Base-by-base conservation (phyloP, 2,888 invertebrate species). In the Magallana nippona region DNA sequence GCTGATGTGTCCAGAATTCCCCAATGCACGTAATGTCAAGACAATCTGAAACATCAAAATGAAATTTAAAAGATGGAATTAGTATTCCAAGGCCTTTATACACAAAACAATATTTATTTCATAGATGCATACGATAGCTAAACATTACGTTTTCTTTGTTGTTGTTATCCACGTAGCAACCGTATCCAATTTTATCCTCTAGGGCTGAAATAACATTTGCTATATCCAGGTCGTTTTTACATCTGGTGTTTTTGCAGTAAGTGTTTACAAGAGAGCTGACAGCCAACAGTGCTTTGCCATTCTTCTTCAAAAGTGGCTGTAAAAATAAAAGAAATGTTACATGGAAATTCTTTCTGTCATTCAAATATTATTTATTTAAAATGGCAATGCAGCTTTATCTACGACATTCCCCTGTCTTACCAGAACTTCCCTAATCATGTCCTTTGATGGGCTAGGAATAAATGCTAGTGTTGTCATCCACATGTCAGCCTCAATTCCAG, bases 391-490 rank as follows among this genome's bases (percentile, higher is more conserved):
- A 27, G 27, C 27, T 2, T 27, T 27, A 27, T 27, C 27, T 27
- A 27, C 27, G 27, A 27, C 27, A 27, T 27, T 60, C 1, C 1
- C 17, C n/a, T 10, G 55, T n/a, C 91, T 90, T 91, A 95, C 95
- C 89, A 92, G 90, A 0, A 95, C 86, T 80, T 93, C 94, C 13
- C 90, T 88, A 81, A 95, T 92, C 94, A 95, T 95, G 55, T 93
- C 94, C 27, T 93, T 86, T 10, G 93, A 94, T 27, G 95, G 95
- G 78, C 94, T 90, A 85, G 94, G 94, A 78, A 98, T 96, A 94
- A 98, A 96, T 8, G 98, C 97, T 92, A 98, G 95, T 0, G 98
- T 96, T 89, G 96, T 96, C 91, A 98, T 96, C 98, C 98, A 98
- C 89, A 96, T 96, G 79, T 96, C 96, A 1, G 96, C 95, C 22